phyloP scores from a whole-genome alignment of 2,797 vertebrate species.

The Acanthornis magna region DNA sequence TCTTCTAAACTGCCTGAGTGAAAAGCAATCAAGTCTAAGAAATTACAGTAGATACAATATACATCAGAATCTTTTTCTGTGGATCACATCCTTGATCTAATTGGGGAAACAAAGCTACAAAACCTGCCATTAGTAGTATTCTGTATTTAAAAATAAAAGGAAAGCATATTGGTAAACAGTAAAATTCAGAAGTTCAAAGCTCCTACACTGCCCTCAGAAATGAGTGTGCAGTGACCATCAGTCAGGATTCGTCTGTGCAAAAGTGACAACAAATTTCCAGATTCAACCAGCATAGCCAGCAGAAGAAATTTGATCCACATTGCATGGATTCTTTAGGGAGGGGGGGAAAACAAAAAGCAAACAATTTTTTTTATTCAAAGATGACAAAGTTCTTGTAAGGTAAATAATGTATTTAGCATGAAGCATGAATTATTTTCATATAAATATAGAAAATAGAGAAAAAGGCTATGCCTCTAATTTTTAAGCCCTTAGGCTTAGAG shows the following conservation, averaged over 20 bases:
- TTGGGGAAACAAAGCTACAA: conserved; percentile 68
- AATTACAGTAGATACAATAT: conserved; percentile 70
- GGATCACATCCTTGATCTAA: conserved; percentile 73
- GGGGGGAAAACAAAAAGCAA: conserved; percentile 82
- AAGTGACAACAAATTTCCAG: conserved; percentile 84
- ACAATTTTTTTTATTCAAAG: conserved; percentile 88
- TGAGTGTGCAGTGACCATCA: conserved; percentile 83
- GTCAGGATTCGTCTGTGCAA: conserved; percentile 85
- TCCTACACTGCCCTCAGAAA: conserved; percentile 82
- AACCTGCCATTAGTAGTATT: conserved; percentile 82
- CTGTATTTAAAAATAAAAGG: conserved; percentile 60
- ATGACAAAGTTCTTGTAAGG: conserved; percentile 93
- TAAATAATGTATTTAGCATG: conserved; percentile 99
- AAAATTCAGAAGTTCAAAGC: conserved; percentile 45
- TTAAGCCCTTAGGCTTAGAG: conserved; percentile 91
- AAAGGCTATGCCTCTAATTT: conserved; percentile 94
- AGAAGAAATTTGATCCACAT: conserved; percentile 88
- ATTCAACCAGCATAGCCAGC: conserved; percentile 90
- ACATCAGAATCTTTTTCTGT: conserved; percentile 73
- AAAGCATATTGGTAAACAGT: conserved; percentile 57
- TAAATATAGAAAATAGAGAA: conserved; percentile 97
- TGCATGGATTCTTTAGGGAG: conserved; percentile 88
- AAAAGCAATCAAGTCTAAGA: conserved; percentile 74
- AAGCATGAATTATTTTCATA: conserved; percentile 99
- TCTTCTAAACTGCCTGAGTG: conserved; percentile 79